These are phyloP conservation scores for Hoplodrina ambigua DNA, from an alignment of 2,888 invertebrate genomes.

Conservation along the genomic window DNA sequence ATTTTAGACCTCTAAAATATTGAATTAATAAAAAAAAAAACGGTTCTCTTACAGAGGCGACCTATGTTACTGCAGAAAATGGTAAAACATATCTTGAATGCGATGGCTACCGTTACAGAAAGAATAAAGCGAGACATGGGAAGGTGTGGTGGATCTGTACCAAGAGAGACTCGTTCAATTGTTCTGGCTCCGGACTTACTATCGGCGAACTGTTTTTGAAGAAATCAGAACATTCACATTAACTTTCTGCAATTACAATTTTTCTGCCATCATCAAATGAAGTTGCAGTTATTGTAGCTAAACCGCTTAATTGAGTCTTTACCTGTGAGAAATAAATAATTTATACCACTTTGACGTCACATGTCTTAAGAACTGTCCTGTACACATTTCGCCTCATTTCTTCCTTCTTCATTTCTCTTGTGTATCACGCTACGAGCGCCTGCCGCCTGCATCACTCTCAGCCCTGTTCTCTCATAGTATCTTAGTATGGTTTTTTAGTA, in stretches of 20 bases:
- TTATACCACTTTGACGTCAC: too few species aligned
- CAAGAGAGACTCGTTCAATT: constrained; percentile 30
- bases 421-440: too few species aligned
- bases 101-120: constrained; percentile 55
- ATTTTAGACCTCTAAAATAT: neutral
- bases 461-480: too few species aligned
- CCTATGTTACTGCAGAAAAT: constrained; percentile 22
- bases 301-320: too few species aligned
- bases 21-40: too few species aligned
- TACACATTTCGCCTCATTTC: too few species aligned
- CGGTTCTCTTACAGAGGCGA: constrained; percentile 19
- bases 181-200: constrained; percentile 49
- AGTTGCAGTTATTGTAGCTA: neutral
- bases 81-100: constrained; percentile 39
- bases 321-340: too few species aligned
- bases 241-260: too few species aligned
- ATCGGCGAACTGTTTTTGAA: constrained; percentile 20
- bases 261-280: neutral
- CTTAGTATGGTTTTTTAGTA: too few species aligned
- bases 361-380: too few species aligned
- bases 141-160: constrained; percentile 63
- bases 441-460: too few species aligned
- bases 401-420: too few species aligned
- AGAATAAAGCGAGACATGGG: constrained; percentile 29
- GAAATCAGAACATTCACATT: constrained; percentile 40